These are phyloP conservation scores for Mimas tiliae DNA, from an alignment of 2,888 invertebrate genomes.

Conservation along the genomic window DNA sequence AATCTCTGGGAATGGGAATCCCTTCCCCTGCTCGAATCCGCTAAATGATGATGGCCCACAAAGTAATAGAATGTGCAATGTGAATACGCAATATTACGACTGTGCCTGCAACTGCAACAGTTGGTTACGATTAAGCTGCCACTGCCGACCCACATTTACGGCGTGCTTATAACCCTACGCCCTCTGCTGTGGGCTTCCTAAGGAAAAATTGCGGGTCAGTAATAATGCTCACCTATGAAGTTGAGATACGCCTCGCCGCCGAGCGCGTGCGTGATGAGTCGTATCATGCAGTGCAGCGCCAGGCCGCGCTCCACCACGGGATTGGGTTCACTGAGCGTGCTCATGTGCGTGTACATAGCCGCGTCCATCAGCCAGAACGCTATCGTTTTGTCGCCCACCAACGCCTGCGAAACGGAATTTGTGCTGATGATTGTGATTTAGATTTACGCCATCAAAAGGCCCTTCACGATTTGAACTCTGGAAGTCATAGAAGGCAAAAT, in stretches of 20 bases:
- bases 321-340: constrained; percentile 87
- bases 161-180: too few species aligned
- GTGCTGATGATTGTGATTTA: neutral
- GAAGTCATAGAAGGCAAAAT: too few species aligned
- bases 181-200: too few species aligned
- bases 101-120: too few species aligned
- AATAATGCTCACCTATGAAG: constrained; percentile 91
- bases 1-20: too few species aligned
- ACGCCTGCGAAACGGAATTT: constrained; percentile 82
- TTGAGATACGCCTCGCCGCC: constrained; percentile 99
- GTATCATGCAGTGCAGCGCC: constrained; percentile 98
- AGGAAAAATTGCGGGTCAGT: too few species aligned
- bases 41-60: too few species aligned
- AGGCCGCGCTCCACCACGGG: constrained; percentile 95
- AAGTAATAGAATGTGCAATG: too few species aligned
- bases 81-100: too few species aligned
- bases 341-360: constrained; percentile 99
- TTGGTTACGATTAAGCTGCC: too few species aligned
- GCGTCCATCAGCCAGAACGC: constrained; percentile 99
- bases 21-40: too few species aligned
- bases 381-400: constrained; percentile 99
- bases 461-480: neutral
- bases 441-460: neutral
- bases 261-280: constrained; percentile 95
- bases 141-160: too few species aligned